These are phyloP conservation scores for Elysia crispata DNA, from an alignment of 2,888 invertebrate species.

Conservation along the genomic window DNA sequence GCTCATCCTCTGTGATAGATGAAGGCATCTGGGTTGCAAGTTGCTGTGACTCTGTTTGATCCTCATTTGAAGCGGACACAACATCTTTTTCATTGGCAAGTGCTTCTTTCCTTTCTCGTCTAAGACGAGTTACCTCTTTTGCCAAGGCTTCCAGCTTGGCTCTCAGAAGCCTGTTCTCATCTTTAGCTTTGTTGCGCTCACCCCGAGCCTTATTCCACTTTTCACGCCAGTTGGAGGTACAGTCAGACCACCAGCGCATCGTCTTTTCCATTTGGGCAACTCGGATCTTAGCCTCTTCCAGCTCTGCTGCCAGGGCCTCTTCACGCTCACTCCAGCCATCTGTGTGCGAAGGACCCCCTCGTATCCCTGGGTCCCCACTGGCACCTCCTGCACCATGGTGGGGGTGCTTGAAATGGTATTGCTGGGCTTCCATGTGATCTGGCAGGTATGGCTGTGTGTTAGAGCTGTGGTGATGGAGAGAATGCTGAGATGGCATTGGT, in stretches of 20 bases:
- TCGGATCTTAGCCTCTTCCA: slow-evolving; percentile 94
- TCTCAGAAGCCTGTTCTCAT: slow-evolving; percentile 90
- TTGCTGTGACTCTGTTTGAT: neutral
- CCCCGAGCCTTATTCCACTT: slow-evolving; percentile 95
- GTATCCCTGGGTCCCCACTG: slow-evolving; percentile 30
- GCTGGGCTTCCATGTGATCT: slow-evolving; percentile 34
- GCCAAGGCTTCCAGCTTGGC: slow-evolving; percentile 84
- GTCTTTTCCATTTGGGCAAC: slow-evolving; percentile 99
- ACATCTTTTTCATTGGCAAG: slow-evolving; percentile 82
- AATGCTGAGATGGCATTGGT: neutral
- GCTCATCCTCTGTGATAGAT: neutral
- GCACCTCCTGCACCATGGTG: slow-evolving; percentile 44
- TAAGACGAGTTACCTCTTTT: slow-evolving; percentile 82
- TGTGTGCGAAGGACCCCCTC: slow-evolving; percentile 51
- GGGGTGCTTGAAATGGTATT: slow-evolving; percentile 19
- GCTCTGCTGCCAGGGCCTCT: slow-evolving; percentile 86
- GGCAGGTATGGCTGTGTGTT: slow-evolving; percentile 43
- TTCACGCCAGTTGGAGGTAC: slow-evolving; percentile 96
- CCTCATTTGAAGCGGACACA: neutral
- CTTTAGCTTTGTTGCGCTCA: slow-evolving; percentile 94
- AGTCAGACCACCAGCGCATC: slow-evolving; percentile 99
- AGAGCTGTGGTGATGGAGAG: slow-evolving; percentile 33
- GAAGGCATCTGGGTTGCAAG: neutral
- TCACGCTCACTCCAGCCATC: slow-evolving; percentile 75
- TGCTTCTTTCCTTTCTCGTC: slow-evolving; percentile 89